Evolutionary conservation across 2,888 invertebrate species (phyloP).

Genomic region (Ochropacha duplaris): DNA sequence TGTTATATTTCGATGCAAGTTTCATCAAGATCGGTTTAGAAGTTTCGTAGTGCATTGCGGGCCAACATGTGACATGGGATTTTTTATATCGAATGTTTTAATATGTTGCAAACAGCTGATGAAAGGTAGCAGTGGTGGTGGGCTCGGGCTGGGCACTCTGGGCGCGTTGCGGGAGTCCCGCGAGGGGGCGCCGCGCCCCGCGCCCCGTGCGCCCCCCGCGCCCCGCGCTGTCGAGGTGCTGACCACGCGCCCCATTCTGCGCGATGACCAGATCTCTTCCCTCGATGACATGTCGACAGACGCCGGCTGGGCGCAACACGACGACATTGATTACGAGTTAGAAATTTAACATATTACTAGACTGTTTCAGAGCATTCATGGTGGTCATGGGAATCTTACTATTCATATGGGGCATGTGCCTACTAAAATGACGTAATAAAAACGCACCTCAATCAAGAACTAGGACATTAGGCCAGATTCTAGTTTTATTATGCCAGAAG

Average conservation of each 20-base stretch:
- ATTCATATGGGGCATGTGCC: too few relatives aligned
- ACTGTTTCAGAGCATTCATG: neutral
- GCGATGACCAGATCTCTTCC: slow-evolving; percentile 95
- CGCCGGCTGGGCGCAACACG: slow-evolving; percentile 95
- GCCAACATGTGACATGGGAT: too few relatives aligned
- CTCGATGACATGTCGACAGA: slow-evolving; percentile 95
- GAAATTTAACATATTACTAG: neutral
- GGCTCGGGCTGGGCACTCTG: slow-evolving; percentile 72
- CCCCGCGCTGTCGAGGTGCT: slow-evolving; percentile 85
- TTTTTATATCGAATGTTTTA: slow-evolving; percentile 5
- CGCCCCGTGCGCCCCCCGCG: slow-evolving; percentile 61
- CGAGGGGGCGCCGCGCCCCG: slow-evolving; percentile 42
- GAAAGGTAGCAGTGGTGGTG: slow-evolving; percentile 77
- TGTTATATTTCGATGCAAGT: too few relatives aligned
- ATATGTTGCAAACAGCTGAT: slow-evolving; percentile 54
- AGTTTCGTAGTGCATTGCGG: too few relatives aligned
- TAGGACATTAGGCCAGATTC: too few relatives aligned
- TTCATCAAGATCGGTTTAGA: too few relatives aligned
- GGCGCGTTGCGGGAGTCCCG: slow-evolving; percentile 60
- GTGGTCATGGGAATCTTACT: too few relatives aligned
- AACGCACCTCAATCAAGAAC: too few relatives aligned
- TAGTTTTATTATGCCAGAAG: too few relatives aligned
- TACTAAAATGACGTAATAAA: too few relatives aligned
- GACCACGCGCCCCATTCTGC: slow-evolving; percentile 92
- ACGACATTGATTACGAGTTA: slow-evolving; percentile 95